These are phyloP conservation scores for Falco berigora DNA, from an alignment of 2,797 vertebrate genomes.

Conservation along the genomic window DNA sequence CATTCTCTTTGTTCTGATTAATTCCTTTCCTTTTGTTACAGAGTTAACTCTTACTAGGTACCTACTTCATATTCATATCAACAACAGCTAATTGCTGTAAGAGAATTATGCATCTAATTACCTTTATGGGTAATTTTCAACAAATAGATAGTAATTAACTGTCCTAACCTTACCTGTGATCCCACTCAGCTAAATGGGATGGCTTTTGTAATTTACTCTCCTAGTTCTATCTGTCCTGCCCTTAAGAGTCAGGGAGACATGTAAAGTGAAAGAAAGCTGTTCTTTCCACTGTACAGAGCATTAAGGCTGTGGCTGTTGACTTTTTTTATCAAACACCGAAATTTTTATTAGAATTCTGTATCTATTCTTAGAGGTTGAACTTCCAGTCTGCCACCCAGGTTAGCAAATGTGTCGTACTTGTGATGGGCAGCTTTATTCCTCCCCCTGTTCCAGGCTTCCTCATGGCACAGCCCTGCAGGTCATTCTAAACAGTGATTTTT, in stretches of 20 bases:
- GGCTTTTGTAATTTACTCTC: neutral
- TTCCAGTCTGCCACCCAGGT: neutral
- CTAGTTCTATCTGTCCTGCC: neutral
- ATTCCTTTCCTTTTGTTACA: neutral
- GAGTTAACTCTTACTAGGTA: neutral
- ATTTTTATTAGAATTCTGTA: neutral
- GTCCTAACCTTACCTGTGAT: neutral
- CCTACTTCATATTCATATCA: neutral
- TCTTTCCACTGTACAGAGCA: neutral
- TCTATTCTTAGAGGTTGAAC: neutral
- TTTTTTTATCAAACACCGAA: neutral
- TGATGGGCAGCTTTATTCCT: neutral
- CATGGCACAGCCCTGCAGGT: neutral
- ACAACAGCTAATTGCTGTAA: slow-evolving; percentile 1
- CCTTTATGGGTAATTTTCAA: neutral
- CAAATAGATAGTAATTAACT: slow-evolving; percentile 3
- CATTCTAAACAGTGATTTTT: neutral
- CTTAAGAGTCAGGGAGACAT: neutral
- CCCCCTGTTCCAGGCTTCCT: neutral
- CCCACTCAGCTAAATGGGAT: neutral
- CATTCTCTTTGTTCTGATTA: neutral
- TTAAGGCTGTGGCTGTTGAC: neutral
- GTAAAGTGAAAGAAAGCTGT: neutral
- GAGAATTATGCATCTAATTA: neutral
- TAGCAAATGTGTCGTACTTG: neutral